A percentile compares a stretch with the other conserved stretches of the same genome.
These are phyloP conservation scores for Drosophila dives DNA, from an alignment of 2,888 invertebrate species.

Conservation along the genomic window DNA sequence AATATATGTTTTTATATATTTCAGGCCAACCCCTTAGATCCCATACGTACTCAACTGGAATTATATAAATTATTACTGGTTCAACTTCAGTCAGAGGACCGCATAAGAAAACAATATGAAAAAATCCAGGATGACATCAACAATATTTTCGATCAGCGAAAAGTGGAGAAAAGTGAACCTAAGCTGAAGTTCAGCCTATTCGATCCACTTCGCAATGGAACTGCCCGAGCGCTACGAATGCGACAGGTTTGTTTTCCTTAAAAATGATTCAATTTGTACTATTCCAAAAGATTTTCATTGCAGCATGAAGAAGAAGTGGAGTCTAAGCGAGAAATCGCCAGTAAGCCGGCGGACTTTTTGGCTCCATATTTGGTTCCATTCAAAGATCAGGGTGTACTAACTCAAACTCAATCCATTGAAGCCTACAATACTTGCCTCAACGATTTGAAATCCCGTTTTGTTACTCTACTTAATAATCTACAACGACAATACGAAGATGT, in stretches of 20 bases:
- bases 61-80: conserved; percentile 88
- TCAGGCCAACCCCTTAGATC: conserved; percentile 88
- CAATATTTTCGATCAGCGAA: conserved; percentile 85
- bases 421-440: conserved; percentile 86
- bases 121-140: conserved; percentile 83
- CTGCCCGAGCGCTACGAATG: conserved; percentile 85
- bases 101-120: conserved; percentile 86
- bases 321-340: conserved; percentile 85
- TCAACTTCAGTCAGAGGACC: conserved; percentile 88
- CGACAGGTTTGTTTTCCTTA: conserved; percentile 83
- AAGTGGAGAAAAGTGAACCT: conserved; percentile 85
- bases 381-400: conserved; percentile 68
- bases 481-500: conserved; percentile 89
- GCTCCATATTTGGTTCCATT: conserved; percentile 87
- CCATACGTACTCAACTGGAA: conserved; percentile 87
- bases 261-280: accelerated
- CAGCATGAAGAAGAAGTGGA: conserved; percentile 81
- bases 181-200: conserved; percentile 86
- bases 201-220: conserved; percentile 86
- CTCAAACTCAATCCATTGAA: conserved; percentile 73
- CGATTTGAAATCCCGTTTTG: conserved; percentile 88
- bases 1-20: not conserved
- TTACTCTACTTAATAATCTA: conserved; percentile 88
- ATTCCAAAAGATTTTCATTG: not conserved
- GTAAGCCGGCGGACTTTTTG: conserved; percentile 86